Percentiles rank a stretch among this genome's conserved stretches.
These are phyloP conservation scores for Scylla paramamosain DNA, from an alignment of 1,140 invertebrate genomes.

Conservation along the genomic window DNA sequence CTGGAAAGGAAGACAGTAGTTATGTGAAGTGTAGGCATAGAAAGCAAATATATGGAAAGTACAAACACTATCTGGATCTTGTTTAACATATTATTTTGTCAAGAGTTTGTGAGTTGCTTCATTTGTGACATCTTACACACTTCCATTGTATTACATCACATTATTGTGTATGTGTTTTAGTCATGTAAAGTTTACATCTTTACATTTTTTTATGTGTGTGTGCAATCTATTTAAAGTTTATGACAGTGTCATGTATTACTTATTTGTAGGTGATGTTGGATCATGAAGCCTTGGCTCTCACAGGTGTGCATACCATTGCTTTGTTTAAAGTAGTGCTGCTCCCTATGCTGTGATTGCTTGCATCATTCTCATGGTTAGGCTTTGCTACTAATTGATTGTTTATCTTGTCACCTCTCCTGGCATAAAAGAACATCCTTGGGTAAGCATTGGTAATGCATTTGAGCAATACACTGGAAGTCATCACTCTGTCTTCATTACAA, in stretches of 20 bases:
- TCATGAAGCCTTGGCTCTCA: neutral
- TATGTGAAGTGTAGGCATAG: neutral
- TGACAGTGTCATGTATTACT: neutral
- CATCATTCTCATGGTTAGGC: neutral
- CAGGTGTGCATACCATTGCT: neutral
- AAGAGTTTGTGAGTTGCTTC: neutral
- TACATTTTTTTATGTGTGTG: too few species aligned
- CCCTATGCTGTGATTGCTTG: neutral
- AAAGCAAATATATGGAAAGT: neutral
- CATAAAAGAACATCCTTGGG: neutral
- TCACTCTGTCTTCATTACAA: neutral
- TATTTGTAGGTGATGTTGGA: neutral
- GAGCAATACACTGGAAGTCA: neutral
- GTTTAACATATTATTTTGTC: neutral
- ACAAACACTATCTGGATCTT: neutral
- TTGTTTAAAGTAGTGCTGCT: neutral
- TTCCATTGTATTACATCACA: neutral
- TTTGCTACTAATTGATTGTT: neutral
- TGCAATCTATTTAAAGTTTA: neutral
- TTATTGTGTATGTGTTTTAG: too few species aligned
- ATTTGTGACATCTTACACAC: neutral
- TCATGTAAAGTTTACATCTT: too few species aligned
- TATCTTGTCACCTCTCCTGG: neutral
- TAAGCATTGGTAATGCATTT: neutral
- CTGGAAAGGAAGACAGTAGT: neutral